Base-by-base conservation (phyloP, 2,888 invertebrate species). In the Ophioninae sp. region DNA sequence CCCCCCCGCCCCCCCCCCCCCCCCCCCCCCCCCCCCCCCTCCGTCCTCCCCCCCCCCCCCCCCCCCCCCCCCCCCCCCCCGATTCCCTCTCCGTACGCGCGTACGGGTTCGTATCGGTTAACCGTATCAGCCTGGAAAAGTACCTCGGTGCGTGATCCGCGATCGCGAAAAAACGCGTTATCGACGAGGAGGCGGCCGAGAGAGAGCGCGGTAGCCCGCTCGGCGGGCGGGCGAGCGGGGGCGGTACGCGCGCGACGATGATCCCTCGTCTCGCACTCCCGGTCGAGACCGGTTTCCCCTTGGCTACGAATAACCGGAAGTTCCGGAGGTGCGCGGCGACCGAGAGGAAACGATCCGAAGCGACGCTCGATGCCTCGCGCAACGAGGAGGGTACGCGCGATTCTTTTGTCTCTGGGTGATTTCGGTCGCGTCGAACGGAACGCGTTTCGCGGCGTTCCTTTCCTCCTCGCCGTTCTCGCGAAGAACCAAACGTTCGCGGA, bases 11-110 rank as follows among this genome's bases (percentile, higher is more conserved):
- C n/a, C n/a, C n/a, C n/a, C n/a, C n/a, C n/a, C n/a, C n/a, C n/a
- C n/a, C n/a, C n/a, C n/a, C n/a, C n/a, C n/a, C n/a, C n/a, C n/a
- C n/a, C n/a, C n/a, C n/a, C n/a, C n/a, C n/a, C n/a, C n/a, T n/a
- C n/a, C n/a, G n/a, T n/a, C n/a, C 30, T 30, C 30, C 30, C 3
- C 30, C 30, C 30, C 1, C 3, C 30, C 30, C 30, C 30, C 2
- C 2, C 30, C 30, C 2, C 30, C 30, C 3, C 30, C 1, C 30
- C 30, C 2, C 30, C 3, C 30, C 30, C 3, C 30, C 30, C 30
- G 30, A 30, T 30, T 70, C 62, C 39, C 30, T 76, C 23, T 64
- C 30, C 20, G 59, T 72, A 50, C 44, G 30, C 17, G 50, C 6
- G 44, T 59, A 56, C 21, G 44, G 13, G 7, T 62, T 65, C 41